Percentiles rank a stretch among this genome's conserved stretches.
Evolutionary conservation across 2,888 invertebrate genomes (phyloP).

Genomic region (Imbricaverruca yamaguchii): DNA sequence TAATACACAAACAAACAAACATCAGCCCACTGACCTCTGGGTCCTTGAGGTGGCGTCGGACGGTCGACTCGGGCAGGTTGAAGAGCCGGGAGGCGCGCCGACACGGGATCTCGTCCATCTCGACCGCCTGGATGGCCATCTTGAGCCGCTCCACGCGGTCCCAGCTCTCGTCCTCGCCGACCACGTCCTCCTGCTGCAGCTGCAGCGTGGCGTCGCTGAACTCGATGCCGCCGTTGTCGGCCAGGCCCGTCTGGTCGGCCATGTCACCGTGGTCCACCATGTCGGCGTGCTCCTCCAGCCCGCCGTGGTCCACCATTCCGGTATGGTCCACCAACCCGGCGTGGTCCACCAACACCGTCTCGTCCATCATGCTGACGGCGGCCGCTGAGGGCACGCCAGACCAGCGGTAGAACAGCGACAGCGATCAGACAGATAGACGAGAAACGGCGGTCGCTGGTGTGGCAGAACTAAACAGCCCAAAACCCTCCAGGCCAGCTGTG

Average conservation of each 20-base stretch:
- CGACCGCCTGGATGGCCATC: slow-evolving; percentile 20
- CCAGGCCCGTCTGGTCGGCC: neutral
- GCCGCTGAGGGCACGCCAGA: too few species aligned
- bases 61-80: slow-evolving; percentile 23
- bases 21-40: slow-evolving; percentile 5
- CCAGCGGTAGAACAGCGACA: too few species aligned
- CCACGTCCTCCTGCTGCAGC: slow-evolving; percentile 6
- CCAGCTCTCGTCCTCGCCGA: slow-evolving; percentile 10
- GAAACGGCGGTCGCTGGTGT: too few species aligned
- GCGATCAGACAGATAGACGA: too few species aligned
- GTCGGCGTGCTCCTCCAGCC: neutral
- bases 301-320: neutral
- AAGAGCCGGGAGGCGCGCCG: slow-evolving; percentile 11
- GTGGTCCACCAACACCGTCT: slow-evolving; percentile 3
- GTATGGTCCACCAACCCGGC: neutral
- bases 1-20: neutral
- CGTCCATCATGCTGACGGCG: neutral
- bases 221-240: slow-evolving; percentile 1
- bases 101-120: slow-evolving; percentile 16
- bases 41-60: slow-evolving; percentile 19
- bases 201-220: slow-evolving; percentile 8
- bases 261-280: neutral
- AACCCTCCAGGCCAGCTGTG: too few species aligned
- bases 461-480: too few species aligned
- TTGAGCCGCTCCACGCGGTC: slow-evolving; percentile 15